Evolutionary conservation across 2,888 invertebrate species (phyloP).

Genomic region (Thecocarcelia acutangulata): DNA sequence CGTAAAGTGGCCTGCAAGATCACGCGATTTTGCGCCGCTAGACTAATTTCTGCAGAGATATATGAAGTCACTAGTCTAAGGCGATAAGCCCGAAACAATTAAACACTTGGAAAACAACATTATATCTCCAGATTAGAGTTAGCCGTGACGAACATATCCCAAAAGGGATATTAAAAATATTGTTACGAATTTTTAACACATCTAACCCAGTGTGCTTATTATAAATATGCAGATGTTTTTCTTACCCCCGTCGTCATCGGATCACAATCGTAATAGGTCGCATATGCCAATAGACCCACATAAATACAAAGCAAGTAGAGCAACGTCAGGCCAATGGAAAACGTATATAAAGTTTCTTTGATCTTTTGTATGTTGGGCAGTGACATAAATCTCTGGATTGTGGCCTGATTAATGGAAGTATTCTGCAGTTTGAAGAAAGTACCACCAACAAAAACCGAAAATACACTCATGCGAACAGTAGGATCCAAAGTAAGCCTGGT

Average conservation of each 20-base stretch:
- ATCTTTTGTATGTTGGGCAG: slow-evolving; percentile 87
- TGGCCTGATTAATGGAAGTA: slow-evolving; percentile 90
- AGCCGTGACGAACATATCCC: too few species aligned
- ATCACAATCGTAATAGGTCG: slow-evolving; percentile 89
- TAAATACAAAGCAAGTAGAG: slow-evolving; percentile 86
- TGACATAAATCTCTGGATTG: slow-evolving; percentile 91
- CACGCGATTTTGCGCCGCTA: too few species aligned
- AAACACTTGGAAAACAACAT: too few species aligned
- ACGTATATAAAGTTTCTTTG: slow-evolving; percentile 86
- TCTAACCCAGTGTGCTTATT: too few species aligned
- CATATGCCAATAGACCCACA: slow-evolving; percentile 88
- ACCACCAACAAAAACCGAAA: slow-evolving; percentile 89
- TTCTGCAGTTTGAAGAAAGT: slow-evolving; percentile 88
- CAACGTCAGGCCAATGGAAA: slow-evolving; percentile 84
- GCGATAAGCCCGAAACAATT: too few species aligned
- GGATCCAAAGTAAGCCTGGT: slow-evolving; percentile 88
- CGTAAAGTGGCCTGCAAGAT: too few species aligned
- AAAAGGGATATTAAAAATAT: too few species aligned
- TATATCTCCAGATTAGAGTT: too few species aligned
- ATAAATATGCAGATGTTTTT: neutral
- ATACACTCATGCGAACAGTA: slow-evolving; percentile 89
- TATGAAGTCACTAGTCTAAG: too few species aligned
- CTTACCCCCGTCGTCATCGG: slow-evolving; percentile 88
- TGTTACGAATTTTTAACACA: too few species aligned
- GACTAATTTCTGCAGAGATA: too few species aligned